Evolutionary conservation across 1,140 invertebrate genomes (phyloP).

Genomic region (Condylostylus longicornis): DNA sequence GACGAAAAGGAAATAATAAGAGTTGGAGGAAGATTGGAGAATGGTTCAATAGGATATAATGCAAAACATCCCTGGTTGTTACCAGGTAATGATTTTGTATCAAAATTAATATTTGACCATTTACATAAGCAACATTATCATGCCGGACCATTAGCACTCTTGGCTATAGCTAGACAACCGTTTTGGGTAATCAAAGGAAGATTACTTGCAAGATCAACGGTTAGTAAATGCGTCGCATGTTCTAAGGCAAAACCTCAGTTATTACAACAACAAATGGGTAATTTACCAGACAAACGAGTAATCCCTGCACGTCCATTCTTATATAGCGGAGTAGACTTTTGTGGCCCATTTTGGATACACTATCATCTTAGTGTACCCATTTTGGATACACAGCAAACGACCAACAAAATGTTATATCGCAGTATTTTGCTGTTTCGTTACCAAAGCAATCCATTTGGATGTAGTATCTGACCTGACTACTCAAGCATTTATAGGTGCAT

Average conservation of each 20-base stretch:
- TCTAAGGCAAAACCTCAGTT: slow-evolving; percentile 1
- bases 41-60: slow-evolving; percentile 15
- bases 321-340: slow-evolving; percentile 10
- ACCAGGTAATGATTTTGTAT: too few species aligned
- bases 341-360: slow-evolving; percentile 9
- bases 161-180: slow-evolving; percentile 5
- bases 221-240: slow-evolving; percentile 2
- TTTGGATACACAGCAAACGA: too few species aligned
- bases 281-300: slow-evolving; percentile 3
- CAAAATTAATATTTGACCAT: slow-evolving; percentile 2
- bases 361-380: slow-evolving; percentile 4
- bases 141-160: slow-evolving; percentile 11
- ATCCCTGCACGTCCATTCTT: slow-evolving; percentile 5
- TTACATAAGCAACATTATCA: slow-evolving; percentile 15
- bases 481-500: slow-evolving; percentile 11
- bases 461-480: slow-evolving; percentile 13
- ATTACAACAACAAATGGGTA: background rate
- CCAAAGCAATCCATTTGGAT: slow-evolving; percentile 22
- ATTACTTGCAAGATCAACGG: background rate
- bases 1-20: slow-evolving; percentile 23
- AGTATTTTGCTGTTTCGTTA: slow-evolving; percentile 8
- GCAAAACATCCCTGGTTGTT: slow-evolving; percentile 32
- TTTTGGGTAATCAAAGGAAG: slow-evolving; percentile 5
- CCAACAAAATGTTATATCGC: slow-evolving; percentile 4
- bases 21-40: slow-evolving; percentile 27